Conservation (phyloP, 2,113 vertebrate species). For the Eulemur macaco region DNA sequence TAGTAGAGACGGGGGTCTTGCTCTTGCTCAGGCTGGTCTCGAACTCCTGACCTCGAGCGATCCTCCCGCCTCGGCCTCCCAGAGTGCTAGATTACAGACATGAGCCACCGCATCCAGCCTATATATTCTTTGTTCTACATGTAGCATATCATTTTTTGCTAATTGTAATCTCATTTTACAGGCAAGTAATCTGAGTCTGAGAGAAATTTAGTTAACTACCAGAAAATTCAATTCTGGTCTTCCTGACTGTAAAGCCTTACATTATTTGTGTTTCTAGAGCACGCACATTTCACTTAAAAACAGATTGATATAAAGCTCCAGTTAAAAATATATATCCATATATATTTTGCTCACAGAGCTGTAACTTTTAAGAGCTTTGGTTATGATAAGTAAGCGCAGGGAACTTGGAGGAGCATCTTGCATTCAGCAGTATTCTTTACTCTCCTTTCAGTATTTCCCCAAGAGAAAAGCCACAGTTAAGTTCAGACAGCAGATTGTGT, state of each 20-base stretch:
- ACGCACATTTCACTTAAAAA: background rate
- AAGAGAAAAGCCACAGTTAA: background rate
- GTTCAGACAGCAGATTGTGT: background rate
- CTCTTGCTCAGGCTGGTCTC: too few relatives aligned
- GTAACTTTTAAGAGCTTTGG: background rate
- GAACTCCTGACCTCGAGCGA: too few relatives aligned
- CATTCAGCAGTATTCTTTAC: background rate
- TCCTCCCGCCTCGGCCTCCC: too few relatives aligned
- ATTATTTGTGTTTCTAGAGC: background rate
- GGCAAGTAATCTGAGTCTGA: background rate
- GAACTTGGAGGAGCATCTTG: background rate
- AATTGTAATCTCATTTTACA: background rate
- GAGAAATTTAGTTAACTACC: background rate
- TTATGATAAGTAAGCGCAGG: background rate
- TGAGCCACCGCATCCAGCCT: background rate
- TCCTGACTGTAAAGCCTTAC: background rate
- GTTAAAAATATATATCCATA: background rate
- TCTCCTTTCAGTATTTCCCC: background rate
- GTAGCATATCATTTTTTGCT: background rate
- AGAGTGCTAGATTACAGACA: too few relatives aligned
- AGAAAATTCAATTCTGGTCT: background rate
- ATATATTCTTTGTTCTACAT: background rate
- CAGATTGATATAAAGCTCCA: background rate
- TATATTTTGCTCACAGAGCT: background rate
- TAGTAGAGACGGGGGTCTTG: too few relatives aligned